Conservation (phyloP, 2,113 vertebrate genomes). For the Dipodomys stephensi region DNA sequence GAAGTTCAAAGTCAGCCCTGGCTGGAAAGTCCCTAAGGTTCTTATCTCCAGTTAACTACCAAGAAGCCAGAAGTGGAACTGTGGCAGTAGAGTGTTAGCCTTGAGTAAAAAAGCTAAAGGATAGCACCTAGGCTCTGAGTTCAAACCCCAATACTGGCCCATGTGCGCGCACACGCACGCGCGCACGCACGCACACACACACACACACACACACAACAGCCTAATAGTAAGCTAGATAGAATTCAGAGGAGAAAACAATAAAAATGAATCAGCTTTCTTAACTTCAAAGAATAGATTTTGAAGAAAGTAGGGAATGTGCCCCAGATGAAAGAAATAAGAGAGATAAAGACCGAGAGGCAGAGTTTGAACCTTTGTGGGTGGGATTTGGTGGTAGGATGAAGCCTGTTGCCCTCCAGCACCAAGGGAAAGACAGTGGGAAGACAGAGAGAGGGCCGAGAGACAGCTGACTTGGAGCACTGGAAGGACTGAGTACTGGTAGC, state of each 20-base stretch:
- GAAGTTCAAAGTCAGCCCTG: no score
- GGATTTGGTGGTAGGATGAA: background rate
- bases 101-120: no score
- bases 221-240: background rate
- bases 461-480: background rate
- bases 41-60: no score
- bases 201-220: background rate
- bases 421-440: background rate
- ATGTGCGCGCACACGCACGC: no score
- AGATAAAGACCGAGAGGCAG: background rate
- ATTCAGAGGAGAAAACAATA: background rate
- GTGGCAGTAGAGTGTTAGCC: no score
- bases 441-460: background rate
- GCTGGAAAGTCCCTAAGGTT: no score
- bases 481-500: background rate
- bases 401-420: background rate
- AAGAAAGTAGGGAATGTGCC: background rate
- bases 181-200: no score
- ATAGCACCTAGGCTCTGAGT: no score
- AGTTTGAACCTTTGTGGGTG: background rate
- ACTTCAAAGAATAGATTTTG: conserved; percentile 46
- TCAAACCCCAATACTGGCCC: no score
- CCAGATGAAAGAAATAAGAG: background rate
- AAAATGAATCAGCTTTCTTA: background rate
- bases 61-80: no score